Evolutionary conservation across 2,113 vertebrate genomes (phyloP).

Genomic region (Oryzias javanicus): DNA sequence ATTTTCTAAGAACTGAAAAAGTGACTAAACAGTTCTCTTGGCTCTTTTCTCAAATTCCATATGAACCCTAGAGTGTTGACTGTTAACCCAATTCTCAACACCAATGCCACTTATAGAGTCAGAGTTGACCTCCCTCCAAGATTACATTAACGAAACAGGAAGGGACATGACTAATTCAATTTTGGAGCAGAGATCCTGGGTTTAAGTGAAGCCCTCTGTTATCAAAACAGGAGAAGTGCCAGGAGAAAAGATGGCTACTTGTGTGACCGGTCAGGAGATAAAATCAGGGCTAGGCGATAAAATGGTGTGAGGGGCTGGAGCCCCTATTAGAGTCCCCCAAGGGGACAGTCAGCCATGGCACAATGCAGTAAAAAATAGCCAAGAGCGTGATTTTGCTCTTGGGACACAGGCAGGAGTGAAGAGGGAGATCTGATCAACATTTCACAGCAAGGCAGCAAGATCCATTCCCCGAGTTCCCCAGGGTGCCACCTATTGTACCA

Average conservation of each 20-base stretch:
- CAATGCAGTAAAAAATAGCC: slow-evolving; percentile 74
- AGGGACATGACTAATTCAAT: slow-evolving; percentile 67
- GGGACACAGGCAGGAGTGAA: slow-evolving; percentile 55
- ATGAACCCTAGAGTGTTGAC: slow-evolving; percentile 45
- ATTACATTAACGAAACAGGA: slow-evolving; percentile 55
- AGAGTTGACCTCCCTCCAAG: slow-evolving; percentile 40
- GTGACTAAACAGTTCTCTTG: no score
- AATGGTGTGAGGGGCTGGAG: slow-evolving; percentile 63
- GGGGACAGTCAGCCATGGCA: slow-evolving; percentile 56
- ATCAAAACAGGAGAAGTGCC: slow-evolving; percentile 64
- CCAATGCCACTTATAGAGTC: slow-evolving; percentile 49
- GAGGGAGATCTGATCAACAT: slow-evolving; percentile 72
- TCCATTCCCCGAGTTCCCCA: slow-evolving; percentile 59
- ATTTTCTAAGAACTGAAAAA: no score
- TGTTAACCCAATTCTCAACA: slow-evolving; percentile 55
- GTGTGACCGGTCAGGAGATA: slow-evolving; percentile 67
- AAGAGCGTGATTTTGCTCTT: slow-evolving; percentile 66
- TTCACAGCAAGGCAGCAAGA: slow-evolving; percentile 62
- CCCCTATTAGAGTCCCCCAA: slow-evolving; percentile 67
- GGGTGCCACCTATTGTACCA: slow-evolving; percentile 68
- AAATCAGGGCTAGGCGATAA: slow-evolving; percentile 72
- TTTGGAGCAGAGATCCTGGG: slow-evolving; percentile 55
- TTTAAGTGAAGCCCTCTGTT: slow-evolving; percentile 70
- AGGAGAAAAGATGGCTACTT: slow-evolving; percentile 52
- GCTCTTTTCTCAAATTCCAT: slow-evolving; percentile 2